Conservation (phyloP, 2,797 vertebrate species). For the Takifugu rubripes region DNA sequence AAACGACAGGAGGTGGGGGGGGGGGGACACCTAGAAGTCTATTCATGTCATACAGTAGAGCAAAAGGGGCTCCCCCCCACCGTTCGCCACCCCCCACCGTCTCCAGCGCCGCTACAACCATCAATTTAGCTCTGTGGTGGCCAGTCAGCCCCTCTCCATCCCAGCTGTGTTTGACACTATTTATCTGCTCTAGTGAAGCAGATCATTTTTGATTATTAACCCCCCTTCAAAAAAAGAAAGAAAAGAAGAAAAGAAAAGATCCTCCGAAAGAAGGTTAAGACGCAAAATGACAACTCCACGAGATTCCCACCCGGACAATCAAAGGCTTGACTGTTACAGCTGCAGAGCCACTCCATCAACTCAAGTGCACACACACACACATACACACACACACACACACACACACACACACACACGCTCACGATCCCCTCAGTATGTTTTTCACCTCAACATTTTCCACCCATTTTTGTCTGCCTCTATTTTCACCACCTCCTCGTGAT, state of each 20-base stretch:
- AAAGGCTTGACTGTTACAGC: slow-evolving; percentile 69
- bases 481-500: slow-evolving; percentile 40
- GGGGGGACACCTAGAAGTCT: slow-evolving; percentile 67
- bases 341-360: slow-evolving; percentile 59
- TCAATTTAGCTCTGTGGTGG: slow-evolving; percentile 72
- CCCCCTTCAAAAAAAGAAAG: slow-evolving; percentile 47
- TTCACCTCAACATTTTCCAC: slow-evolving; percentile 32
- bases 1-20: slow-evolving; percentile 51
- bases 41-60: slow-evolving; percentile 76
- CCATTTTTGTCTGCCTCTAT: slow-evolving; percentile 30
- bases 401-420: slow-evolving; percentile 32
- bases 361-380: slow-evolving; percentile 17
- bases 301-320: slow-evolving; percentile 53
- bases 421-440: slow-evolving; percentile 25
- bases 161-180: slow-evolving; percentile 71
- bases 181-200: slow-evolving; percentile 76
- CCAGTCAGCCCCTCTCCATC: slow-evolving; percentile 65
- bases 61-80: slow-evolving; percentile 35
- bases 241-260: slow-evolving; percentile 31
- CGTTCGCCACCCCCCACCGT: slow-evolving; percentile 28
- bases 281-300: slow-evolving; percentile 76
- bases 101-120: slow-evolving; percentile 69
- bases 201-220: slow-evolving; percentile 78
- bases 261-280: slow-evolving; percentile 66
- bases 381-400: slow-evolving; percentile 15